Conservation (phyloP, 2,113 vertebrate genomes). For the Pachypanchax playfairii region DNA sequence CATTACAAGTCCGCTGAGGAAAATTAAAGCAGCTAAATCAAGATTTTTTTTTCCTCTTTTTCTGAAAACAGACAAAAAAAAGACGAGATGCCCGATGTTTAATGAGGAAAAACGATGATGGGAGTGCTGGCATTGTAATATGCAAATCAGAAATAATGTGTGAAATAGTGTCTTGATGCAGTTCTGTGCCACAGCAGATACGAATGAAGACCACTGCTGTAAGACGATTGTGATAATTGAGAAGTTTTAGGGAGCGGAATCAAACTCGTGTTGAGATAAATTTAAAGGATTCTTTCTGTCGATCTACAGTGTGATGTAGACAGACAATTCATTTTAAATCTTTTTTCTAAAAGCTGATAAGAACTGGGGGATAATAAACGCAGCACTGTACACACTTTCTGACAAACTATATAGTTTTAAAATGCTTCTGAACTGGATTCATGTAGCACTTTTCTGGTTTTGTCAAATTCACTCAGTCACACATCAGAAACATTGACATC, state of each 20-base stretch:
- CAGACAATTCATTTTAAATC: no score
- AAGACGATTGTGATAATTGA: conserved; percentile 70
- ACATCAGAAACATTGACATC: no score
- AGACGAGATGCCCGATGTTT: conserved; percentile 66
- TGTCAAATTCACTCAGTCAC: no score
- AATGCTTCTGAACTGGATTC: no score
- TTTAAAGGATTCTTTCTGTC: conserved; percentile 2
- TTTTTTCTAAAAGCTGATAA: no score
- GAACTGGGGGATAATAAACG: no score
- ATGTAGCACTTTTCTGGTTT: no score
- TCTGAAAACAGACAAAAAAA: conserved; percentile 57
- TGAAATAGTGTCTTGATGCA: conserved; percentile 71
- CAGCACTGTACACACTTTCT: no score
- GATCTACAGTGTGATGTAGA: background rate
- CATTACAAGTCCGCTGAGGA: conserved; percentile 71
- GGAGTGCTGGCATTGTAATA: conserved; percentile 70
- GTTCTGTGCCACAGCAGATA: conserved; percentile 51
- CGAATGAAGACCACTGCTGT: conserved; percentile 48
- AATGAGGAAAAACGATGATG: conserved; percentile 73
- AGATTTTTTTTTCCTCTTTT: conserved; percentile 41
- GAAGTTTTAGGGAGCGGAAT: conserved; percentile 48
- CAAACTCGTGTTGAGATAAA: conserved; percentile 33
- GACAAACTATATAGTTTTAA: no score
- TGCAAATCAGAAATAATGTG: conserved; percentile 75
- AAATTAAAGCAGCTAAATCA: conserved; percentile 68